Percentiles rank a stretch among this genome's conserved stretches.
Conservation (phyloP, 1,140 invertebrate genomes). For the Scaptomyza montana region DNA sequence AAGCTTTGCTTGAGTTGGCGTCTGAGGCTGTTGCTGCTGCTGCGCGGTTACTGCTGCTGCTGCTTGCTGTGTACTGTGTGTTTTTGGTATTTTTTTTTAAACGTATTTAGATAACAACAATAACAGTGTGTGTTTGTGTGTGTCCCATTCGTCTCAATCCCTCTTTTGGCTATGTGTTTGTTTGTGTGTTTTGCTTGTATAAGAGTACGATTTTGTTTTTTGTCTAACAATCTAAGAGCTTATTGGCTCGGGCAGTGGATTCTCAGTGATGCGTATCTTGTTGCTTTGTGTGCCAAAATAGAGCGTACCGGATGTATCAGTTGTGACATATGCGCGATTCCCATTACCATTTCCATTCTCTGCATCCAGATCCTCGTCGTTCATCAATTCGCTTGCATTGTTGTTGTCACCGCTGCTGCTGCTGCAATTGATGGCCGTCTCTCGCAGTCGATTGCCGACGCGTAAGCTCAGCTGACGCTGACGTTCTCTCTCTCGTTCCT, state of each 20-base stretch:
- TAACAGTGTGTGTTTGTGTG: slow-evolving; percentile 62
- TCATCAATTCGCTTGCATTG: slow-evolving; percentile 44
- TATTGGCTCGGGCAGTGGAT: slow-evolving; percentile 83
- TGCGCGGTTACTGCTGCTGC: slow-evolving; percentile 49
- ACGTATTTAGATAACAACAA: slow-evolving; percentile 66
- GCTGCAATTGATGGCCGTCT: slow-evolving; percentile 76
- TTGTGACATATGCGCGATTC: slow-evolving; percentile 76
- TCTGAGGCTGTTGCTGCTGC: slow-evolving; percentile 37
- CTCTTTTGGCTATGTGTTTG: slow-evolving; percentile 30
- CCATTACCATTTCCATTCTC: slow-evolving; percentile 72
- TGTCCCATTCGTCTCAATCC: slow-evolving; percentile 30
- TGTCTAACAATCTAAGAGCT: slow-evolving; percentile 76
- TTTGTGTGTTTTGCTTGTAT: slow-evolving; percentile 23
- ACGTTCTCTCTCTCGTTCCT: slow-evolving; percentile 67
- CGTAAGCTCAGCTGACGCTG: slow-evolving; percentile 68
- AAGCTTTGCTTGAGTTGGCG: slow-evolving; percentile 55
- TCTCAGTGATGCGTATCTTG: slow-evolving; percentile 84
- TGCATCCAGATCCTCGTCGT: slow-evolving; percentile 58
- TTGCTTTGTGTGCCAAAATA: slow-evolving; percentile 74
- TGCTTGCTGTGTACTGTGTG: slow-evolving; percentile 33
- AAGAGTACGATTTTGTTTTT: slow-evolving; percentile 9
- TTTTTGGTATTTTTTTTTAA: slow-evolving; percentile 37
- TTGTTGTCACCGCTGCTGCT: slow-evolving; percentile 56
- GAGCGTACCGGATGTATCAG: slow-evolving; percentile 66
- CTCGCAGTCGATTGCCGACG: slow-evolving; percentile 69